Conservation (phyloP, 2,113 vertebrate species). For the Stictonetta naevosa region DNA sequence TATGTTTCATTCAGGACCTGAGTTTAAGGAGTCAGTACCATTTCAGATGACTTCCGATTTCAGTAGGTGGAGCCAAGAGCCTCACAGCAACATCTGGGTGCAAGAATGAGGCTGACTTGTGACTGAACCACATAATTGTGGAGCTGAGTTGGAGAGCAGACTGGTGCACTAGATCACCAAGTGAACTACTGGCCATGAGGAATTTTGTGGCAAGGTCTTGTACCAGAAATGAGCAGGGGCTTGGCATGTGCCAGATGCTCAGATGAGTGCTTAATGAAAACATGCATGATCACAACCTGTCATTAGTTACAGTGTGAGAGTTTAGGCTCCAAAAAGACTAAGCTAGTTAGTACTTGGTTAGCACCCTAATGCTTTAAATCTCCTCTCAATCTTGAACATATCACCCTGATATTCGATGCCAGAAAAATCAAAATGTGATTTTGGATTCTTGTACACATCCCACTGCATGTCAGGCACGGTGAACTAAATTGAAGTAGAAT, state of each 20-base stretch:
- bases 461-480: conserved; percentile 66
- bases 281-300: neutral
- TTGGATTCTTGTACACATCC: conserved; percentile 69
- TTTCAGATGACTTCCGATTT: neutral
- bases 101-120: neutral
- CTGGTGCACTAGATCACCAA: neutral
- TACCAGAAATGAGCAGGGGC: neutral
- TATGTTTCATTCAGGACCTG: neutral
- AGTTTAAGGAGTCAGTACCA: neutral
- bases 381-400: neutral
- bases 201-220: neutral
- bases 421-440: conserved; percentile 59
- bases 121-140: neutral
- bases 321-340: neutral
- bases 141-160: neutral
- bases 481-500: conserved; percentile 76
- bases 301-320: neutral
- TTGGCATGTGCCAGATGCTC: neutral
- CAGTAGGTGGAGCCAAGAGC: neutral
- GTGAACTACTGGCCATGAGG: neutral
- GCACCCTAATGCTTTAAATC: neutral
- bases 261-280: neutral
- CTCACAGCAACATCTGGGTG: neutral
- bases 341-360: neutral
- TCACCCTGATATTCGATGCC: neutral